Conservation (phyloP, 2,888 invertebrate genomes). For the Agrilus cyanescens region DNA sequence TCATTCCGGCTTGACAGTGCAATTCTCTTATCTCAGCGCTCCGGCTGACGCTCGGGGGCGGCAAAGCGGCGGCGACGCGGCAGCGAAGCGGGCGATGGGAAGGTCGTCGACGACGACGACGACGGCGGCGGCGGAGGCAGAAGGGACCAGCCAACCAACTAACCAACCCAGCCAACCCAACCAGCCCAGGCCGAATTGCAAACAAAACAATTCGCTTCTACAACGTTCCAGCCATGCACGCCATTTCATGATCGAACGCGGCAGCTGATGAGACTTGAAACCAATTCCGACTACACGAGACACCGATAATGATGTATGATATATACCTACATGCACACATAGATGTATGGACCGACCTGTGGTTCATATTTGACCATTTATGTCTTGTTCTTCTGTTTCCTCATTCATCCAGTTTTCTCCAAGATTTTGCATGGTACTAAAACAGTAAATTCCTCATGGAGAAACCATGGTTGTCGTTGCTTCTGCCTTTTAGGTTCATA, state of each 20-base stretch:
- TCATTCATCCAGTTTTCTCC: too few relatives aligned
- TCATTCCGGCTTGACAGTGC: conserved; percentile 82
- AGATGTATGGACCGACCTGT: not conserved
- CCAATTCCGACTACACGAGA: not conserved
- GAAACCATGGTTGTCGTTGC: too few relatives aligned
- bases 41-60: conserved; percentile 40
- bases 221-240: conserved; percentile 15
- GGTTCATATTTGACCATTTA: not conserved
- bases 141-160: too few relatives aligned
- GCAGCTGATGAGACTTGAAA: not conserved
- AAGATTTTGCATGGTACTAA: too few relatives aligned
- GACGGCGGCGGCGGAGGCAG: not conserved
- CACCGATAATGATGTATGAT: not conserved
- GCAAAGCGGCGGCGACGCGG: conserved; percentile 31
- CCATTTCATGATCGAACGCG: conserved; percentile 25
- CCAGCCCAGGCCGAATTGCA: conserved; percentile 30
- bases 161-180: too few relatives aligned
- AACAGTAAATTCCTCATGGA: too few relatives aligned
- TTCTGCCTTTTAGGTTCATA: too few relatives aligned
- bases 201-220: conserved; percentile 31
- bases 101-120: conserved; percentile 7
- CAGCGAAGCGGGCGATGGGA: conserved; percentile 17
- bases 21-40: conserved; percentile 72
- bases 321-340: not conserved
- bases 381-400: not conserved